A percentile compares a stretch with the other conserved stretches of the same genome.
These are phyloP conservation scores for Butorides virescens DNA, from an alignment of 2,113 vertebrate species.

Conservation along the genomic window DNA sequence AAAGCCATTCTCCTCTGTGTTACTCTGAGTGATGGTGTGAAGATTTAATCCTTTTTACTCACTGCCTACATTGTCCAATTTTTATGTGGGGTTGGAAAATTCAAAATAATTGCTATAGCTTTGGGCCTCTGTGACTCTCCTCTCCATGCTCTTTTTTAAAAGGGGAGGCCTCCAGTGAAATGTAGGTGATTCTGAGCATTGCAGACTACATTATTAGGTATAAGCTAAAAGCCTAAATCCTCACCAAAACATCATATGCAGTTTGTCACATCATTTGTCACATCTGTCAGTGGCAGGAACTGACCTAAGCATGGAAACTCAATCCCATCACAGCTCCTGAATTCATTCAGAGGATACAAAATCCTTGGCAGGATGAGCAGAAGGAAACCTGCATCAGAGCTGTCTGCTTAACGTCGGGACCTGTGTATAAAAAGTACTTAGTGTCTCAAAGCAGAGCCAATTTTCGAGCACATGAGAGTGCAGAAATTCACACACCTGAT, in stretches of 20 bases:
- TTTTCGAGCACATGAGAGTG: constrained; percentile 6
- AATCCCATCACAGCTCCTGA: constrained; percentile 59
- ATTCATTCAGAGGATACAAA: constrained; percentile 46
- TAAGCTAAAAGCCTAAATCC: not conserved
- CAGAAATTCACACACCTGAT: constrained; percentile 39
- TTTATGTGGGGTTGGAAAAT: not conserved
- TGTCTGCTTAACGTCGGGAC: constrained; percentile 41
- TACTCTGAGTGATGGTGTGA: not conserved
- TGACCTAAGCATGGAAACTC: constrained; percentile 70
- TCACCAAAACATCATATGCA: constrained; percentile 16
- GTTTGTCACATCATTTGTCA: constrained; percentile 62
- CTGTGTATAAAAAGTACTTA: constrained; percentile 9
- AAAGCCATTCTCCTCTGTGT: not conserved
- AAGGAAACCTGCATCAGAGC: constrained; percentile 34
- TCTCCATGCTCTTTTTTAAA: not conserved
- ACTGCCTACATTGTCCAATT: not conserved
- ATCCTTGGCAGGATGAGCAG: constrained; percentile 54
- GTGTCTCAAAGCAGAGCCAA: not conserved
- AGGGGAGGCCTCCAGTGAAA: not conserved
- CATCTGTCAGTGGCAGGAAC: constrained; percentile 46
- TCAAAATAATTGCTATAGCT: not conserved
- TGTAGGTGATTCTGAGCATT: not conserved
- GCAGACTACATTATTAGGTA: not conserved
- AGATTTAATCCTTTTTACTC: not conserved
- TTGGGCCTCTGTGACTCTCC: not conserved